phyloP scores from a whole-genome alignment of 2,797 vertebrate genomes.

The Acanthis flammea region DNA sequence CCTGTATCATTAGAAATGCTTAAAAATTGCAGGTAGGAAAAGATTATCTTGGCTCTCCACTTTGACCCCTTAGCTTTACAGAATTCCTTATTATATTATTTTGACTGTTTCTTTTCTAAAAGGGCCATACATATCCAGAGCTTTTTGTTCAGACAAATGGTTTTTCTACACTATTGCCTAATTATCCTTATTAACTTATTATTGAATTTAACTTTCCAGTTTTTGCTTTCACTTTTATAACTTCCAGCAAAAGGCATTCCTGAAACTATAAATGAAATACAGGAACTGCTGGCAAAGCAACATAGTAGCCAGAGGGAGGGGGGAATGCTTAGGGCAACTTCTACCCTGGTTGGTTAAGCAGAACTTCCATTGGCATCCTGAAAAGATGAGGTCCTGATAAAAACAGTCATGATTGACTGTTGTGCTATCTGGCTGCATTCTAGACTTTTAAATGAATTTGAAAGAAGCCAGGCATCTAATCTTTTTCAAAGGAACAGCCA shows the following conservation, averaged over 20 bases:
- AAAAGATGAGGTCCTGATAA: constrained; percentile 33
- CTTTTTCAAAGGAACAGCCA: not conserved
- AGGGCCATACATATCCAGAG: not conserved
- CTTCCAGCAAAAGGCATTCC: not conserved
- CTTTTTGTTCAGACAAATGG: not conserved
- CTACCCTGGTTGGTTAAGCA: constrained; percentile 24
- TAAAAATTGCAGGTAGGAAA: constrained; percentile 43
- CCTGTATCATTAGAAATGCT: constrained; percentile 26
- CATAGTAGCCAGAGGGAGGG: not conserved
- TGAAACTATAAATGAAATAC: not conserved
- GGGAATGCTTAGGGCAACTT: not conserved
- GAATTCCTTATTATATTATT: not conserved
- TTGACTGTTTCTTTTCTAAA: not conserved
- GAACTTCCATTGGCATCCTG: constrained; percentile 14
- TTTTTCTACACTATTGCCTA: not conserved
- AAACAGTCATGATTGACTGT: constrained; percentile 35
- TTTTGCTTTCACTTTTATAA: not conserved
- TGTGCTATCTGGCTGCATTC: constrained; percentile 19
- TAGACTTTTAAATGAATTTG: constrained; percentile 22
- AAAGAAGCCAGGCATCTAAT: constrained; percentile 28
- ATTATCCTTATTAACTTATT: not conserved
- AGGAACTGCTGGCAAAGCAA: not conserved
- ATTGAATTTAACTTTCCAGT: not conserved
- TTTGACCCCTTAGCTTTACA: not conserved
- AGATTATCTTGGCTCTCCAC: not conserved